These are phyloP conservation scores for Pteropus alecto DNA, from an alignment of 2,113 vertebrate genomes.

Conservation along the genomic window DNA sequence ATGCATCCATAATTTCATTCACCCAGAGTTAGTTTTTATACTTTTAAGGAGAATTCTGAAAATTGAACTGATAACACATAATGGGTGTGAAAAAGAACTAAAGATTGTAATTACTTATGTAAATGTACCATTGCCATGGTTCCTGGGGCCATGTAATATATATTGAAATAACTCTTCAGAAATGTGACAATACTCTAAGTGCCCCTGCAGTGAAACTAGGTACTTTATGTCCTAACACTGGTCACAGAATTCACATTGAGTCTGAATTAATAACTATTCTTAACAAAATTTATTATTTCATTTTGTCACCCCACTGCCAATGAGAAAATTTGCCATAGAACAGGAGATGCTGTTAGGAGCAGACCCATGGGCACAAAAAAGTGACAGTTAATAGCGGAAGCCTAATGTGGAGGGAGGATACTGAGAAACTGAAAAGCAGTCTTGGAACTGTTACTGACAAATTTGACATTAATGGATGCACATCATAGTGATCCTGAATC, in stretches of 20 bases:
- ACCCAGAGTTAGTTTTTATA: not conserved
- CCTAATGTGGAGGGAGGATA: not conserved
- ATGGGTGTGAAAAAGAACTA: not conserved
- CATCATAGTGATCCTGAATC: not conserved
- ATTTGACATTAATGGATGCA: not conserved
- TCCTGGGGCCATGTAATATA: not conserved
- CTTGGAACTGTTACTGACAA: not conserved
- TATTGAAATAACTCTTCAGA: not conserved
- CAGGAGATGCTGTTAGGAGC: not conserved
- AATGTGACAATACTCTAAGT: not conserved
- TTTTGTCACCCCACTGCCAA: not conserved
- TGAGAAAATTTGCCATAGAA: not conserved
- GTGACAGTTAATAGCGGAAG: not conserved
- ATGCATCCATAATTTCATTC: not conserved
- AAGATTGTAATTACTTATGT: not conserved
- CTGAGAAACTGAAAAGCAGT: not conserved
- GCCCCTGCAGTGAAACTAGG: not conserved
- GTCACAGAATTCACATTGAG: not conserved
- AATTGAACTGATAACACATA: not conserved
- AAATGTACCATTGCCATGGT: not conserved
- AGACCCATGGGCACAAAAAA: not conserved
- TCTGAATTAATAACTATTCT: not conserved
- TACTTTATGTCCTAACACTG: not conserved
- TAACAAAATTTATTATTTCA: not conserved
- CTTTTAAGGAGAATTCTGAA: conserved; percentile 20